Evolutionary conservation across 1,140 invertebrate species (phyloP), one percentile per base, ranked within the genome.

Genomic region (Cydia pomonella): DNA sequence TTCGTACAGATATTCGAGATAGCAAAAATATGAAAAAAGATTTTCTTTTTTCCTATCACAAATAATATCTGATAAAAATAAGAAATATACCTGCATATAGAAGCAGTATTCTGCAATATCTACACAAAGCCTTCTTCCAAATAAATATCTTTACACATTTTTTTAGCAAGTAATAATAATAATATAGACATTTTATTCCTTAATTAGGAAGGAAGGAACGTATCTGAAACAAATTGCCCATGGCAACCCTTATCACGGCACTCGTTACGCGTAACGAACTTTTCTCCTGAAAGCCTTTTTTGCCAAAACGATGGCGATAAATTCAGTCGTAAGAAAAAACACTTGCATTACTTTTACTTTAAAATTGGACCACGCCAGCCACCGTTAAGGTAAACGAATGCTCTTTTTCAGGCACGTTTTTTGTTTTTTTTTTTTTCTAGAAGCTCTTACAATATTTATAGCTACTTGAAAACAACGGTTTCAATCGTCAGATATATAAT

Each of bases 211-310:
- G 33, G 29, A 69, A 33, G 18, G 29, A 69, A 33, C 25, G 64
- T 38, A 69, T 29, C 29, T n/a, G 64, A 69, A 69, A 69, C 64
- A 69, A 69, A 69, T 69, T 69, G 64, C 64, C 64, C 64, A 29
- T 69, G 64, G 64, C 64, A 69, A 69, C 64, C 64, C 64, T 69
- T 69, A 69, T 69, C 64, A 69, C 64, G 64, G 64, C 33, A 69
- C 27, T 69, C 64, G 64, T 69, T 69, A 69, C 64, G 64, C 64
- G 64, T 33, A 69, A 69, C 64, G 64, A 69, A 69, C 27, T 69
- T 69, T 69, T 33, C 27, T 27, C 64, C 9, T 38, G 27, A 69
- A 69, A 33, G n/a, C 33, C 27, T 69, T 69, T 69, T 69, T 69
- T 66, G 63, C 27, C 27, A 69, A 69, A 69, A 69, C 64, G 64